Evolutionary conservation across 2,888 invertebrate species (phyloP).

Genomic region (Omphaloscelis lunosa): DNA sequence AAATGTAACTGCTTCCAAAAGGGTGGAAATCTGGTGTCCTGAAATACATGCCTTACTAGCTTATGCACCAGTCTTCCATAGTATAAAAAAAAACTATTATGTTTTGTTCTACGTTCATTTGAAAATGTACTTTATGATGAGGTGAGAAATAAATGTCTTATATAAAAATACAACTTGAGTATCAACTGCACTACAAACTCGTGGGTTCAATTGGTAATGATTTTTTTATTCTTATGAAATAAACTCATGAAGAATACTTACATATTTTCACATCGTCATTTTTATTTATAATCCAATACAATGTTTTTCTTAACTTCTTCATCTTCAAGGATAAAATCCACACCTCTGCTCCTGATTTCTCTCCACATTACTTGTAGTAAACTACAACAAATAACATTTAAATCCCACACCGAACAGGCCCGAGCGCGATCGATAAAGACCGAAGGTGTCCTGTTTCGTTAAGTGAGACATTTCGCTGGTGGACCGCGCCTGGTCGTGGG

Average conservation of each 20-base stretch:
- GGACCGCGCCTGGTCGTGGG: conserved; percentile 75
- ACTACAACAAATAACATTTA: conserved; percentile 53
- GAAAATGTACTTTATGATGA: neutral
- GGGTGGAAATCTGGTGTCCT: neutral
- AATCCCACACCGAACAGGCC: conserved; percentile 51
- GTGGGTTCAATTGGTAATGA: too few species aligned
- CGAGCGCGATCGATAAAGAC: conserved; percentile 71
- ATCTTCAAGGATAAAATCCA: neutral
- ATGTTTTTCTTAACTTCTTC: neutral
- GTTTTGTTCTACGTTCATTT: neutral
- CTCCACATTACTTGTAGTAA: conserved; percentile 19
- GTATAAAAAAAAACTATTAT: neutral
- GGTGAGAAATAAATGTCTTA: neutral
- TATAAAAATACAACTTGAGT: too few species aligned
- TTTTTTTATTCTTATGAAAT: too few species aligned
- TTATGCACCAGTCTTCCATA: neutral
- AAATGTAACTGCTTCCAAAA: too few species aligned
- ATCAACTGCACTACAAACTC: too few species aligned
- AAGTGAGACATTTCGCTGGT: conserved; percentile 86
- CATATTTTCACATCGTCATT: too few species aligned
- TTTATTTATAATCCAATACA: neutral
- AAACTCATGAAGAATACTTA: too few species aligned
- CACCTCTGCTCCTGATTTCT: conserved; percentile 12
- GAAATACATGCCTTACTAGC: neutral
- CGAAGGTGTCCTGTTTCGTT: conserved; percentile 80